Evolutionary conservation across 2,888 invertebrate species (phyloP).

Genomic region (Pyrrhia umbra): DNA sequence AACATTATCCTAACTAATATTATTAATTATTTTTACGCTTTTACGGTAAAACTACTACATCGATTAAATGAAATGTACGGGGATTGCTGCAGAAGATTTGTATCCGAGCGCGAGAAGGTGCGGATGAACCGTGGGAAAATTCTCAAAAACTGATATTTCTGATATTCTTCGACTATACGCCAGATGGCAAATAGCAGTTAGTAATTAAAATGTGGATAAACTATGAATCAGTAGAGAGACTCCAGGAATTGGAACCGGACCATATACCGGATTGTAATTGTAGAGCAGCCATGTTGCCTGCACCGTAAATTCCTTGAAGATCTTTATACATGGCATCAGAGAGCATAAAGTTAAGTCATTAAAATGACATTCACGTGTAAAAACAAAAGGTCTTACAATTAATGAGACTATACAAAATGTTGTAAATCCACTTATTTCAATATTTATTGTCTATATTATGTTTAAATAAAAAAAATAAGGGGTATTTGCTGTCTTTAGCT

Average conservation of each 20-base stretch:
- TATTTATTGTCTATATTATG: conserved; percentile 16
- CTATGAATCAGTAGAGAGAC: conserved; percentile 10
- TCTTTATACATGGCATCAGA: conserved; percentile 35
- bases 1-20: not conserved
- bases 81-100: too few species aligned
- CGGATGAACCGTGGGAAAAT: too few species aligned
- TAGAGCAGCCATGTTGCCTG: conserved; percentile 52
- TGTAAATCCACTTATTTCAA: conserved; percentile 23
- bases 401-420: conserved; percentile 15
- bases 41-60: too few species aligned
- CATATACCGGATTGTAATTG: conserved; percentile 38
- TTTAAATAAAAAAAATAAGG: not conserved
- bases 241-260: conserved; percentile 62
- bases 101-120: too few species aligned
- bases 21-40: too few species aligned
- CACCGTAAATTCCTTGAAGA: conserved; percentile 66
- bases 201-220: conserved; percentile 10
- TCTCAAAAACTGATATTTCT: too few species aligned
- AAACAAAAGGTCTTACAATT: conserved; percentile 18
- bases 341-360: conserved; percentile 2
- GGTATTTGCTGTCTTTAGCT: not conserved
- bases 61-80: too few species aligned
- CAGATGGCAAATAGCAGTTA: not conserved
- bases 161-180: too few species aligned
- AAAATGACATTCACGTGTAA: conserved; percentile 7